Base-by-base conservation (phyloP, 2,888 invertebrate genomes). In the Volucella inflata region DNA sequence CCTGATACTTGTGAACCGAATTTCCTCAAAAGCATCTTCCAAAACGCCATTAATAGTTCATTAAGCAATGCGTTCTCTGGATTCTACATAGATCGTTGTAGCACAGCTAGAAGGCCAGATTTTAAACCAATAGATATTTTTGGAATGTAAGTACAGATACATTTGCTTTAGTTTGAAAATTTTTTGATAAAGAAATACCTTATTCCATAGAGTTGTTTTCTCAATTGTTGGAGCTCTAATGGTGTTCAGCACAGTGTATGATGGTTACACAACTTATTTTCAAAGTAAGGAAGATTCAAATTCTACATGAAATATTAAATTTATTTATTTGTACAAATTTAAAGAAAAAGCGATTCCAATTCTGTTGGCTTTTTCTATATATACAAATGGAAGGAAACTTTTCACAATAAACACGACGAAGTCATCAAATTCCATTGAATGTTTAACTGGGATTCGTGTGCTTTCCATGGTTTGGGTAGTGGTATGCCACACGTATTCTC, bases 381-480 rank as follows among this genome's bases (percentile, higher is more conserved):
- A 67, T 2, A 50, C 70, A 9, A 85, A 85, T 14, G 71, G 53
- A 10, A 65, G 44, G 8, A 85, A 80, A 60, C 10, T 85, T 40
- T 80, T 85, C 38, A 17, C 44, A 8, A 71, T 85, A 21, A 80
- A 44, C 14, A 42, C 40, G 2, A 30, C 16, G 1, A 76, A 65
- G 11, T 72, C 84, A 30, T 16, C 65, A 0, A 71, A 67, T 9
- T 53, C 59, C 0, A 80, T 85, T 42, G 50, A 57, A 8, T 85
- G 84, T 16, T n/a, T 85, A 11, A 38, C 57, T 14, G 84, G 80
- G 2, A 79, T 85, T 6, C 75, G 84, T 0, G 75, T 85, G 8
- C 59, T 85, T 40, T 85, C 84, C 10, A 85, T 80, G 84, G 12
- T 65, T n/a, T 85, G 84, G 84, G 51, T 85, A 2, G 8, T 76